Percentiles rank a stretch among this genome's conserved stretches.
Evolutionary conservation across 1,140 invertebrate species (phyloP).

Genomic region (Brachionus plicatilis): DNA sequence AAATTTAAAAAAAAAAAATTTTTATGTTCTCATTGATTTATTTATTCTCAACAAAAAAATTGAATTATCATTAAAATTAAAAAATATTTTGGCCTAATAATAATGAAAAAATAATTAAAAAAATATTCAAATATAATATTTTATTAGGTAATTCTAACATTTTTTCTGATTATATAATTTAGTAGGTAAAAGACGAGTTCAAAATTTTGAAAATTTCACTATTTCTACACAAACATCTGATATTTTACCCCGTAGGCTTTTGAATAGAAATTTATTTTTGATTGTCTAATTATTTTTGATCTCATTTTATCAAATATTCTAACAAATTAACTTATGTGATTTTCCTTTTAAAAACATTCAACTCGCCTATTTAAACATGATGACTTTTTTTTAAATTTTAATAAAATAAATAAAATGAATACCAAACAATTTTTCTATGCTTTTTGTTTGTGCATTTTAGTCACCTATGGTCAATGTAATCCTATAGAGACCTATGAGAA

Average conservation of each 20-base stretch:
- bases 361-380: background rate
- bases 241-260: background rate
- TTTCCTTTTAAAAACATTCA: background rate
- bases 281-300: background rate
- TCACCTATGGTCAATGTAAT: background rate
- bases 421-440: background rate
- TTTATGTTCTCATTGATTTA: too few relatives aligned
- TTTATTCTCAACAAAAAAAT: too few relatives aligned
- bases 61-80: background rate
- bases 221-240: background rate
- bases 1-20: too few relatives aligned
- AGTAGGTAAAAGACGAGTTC: background rate
- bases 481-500: background rate
- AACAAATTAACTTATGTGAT: conserved; percentile 1
- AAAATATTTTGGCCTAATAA: background rate
- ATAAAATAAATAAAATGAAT: background rate
- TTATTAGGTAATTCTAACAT: background rate
- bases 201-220: background rate
- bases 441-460: background rate
- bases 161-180: background rate
- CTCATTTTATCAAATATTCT: background rate
- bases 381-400: background rate
- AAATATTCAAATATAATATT: background rate
- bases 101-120: background rate
- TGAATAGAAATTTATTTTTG: background rate